A percentile compares a stretch with the other conserved stretches of the same genome.
These are phyloP conservation scores for Temnothorax longispinosus DNA, from an alignment of 1,140 invertebrate species.

Conservation along the genomic window DNA sequence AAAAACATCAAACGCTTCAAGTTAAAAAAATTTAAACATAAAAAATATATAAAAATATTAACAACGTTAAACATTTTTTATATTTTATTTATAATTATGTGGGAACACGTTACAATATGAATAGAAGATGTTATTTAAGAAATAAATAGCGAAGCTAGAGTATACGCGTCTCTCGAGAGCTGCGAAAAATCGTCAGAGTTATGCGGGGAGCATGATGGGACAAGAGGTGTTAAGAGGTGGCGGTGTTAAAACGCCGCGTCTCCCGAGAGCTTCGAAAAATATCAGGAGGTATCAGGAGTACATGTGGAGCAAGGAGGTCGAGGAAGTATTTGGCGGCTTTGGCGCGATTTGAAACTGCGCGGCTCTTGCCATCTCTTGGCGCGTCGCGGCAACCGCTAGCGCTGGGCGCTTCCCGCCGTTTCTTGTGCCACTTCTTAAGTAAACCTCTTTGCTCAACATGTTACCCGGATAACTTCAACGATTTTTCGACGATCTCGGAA, in stretches of 20 bases:
- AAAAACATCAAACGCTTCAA: too few relatives aligned
- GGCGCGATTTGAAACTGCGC: too few relatives aligned
- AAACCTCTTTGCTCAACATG: neutral
- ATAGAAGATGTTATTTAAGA: neutral
- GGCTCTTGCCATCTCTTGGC: too few relatives aligned
- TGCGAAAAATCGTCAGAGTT: neutral
- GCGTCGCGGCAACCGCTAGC: too few relatives aligned
- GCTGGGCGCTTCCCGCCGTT: too few relatives aligned
- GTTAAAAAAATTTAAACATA: too few relatives aligned
- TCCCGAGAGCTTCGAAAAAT: conserved; percentile 15
- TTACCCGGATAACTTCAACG: neutral
- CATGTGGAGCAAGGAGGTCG: neutral
- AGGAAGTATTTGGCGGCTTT: too few relatives aligned
- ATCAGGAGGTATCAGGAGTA: neutral
- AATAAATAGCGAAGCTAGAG: neutral
- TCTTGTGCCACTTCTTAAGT: neutral
- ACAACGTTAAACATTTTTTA: too few relatives aligned
- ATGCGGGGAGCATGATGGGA: neutral
- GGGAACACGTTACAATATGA: too few relatives aligned
- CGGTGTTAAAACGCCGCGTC: neutral
- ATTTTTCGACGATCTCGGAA: conserved; percentile 16
- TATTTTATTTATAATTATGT: too few relatives aligned
- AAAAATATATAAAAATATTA: too few relatives aligned
- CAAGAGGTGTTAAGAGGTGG: neutral
- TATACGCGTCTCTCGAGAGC: neutral